phyloP scores from a whole-genome alignment of 2,888 invertebrate species.

The Drosophila borborema region DNA sequence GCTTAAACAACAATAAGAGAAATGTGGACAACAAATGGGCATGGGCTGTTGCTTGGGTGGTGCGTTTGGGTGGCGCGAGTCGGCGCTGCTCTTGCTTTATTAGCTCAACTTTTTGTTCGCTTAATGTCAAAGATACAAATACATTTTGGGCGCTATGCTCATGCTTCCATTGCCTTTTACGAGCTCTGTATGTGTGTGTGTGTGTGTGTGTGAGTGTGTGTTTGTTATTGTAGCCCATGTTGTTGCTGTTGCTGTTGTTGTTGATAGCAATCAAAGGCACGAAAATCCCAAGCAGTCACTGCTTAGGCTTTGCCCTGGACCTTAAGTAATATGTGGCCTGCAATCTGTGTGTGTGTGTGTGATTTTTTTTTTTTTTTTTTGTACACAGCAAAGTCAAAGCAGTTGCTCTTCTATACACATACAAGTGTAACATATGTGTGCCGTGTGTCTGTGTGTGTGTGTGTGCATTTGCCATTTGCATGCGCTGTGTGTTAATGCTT shows the following conservation, averaged over 20 bases:
- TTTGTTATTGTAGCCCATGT: slow-evolving; percentile 6
- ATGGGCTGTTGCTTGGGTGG: background rate
- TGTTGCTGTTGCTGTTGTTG: slow-evolving; percentile 28
- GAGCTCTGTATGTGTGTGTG: too few relatives aligned
- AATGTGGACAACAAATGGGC: slow-evolving; percentile 13
- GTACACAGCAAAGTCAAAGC: slow-evolving; percentile 24
- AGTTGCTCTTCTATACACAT: slow-evolving; percentile 4
- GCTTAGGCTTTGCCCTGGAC: slow-evolving; percentile 22
- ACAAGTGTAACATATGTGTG: slow-evolving; percentile 25
- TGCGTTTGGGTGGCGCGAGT: slow-evolving; percentile 2
- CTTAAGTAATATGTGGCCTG: slow-evolving; percentile 21
- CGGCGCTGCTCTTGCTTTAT: slow-evolving; percentile 52
- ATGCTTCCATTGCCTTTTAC: slow-evolving; percentile 38
- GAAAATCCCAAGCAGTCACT: slow-evolving; percentile 38
- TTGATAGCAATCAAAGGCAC: slow-evolving; percentile 61
- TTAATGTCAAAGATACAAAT: slow-evolving; percentile 59
- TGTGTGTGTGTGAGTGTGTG: slow-evolving; percentile 1
- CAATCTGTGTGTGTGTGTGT: background rate
- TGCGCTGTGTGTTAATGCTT: slow-evolving; percentile 76
- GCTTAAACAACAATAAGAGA: slow-evolving; percentile 57
- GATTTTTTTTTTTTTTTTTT: too few relatives aligned
- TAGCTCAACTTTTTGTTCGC: slow-evolving; percentile 46
- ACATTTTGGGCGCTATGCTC: slow-evolving; percentile 20
- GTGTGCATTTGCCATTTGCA: slow-evolving; percentile 72
- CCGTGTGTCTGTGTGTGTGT: slow-evolving; percentile 38